Evolutionary conservation across 2,888 invertebrate species (phyloP).

Genomic region (Ecdyonurus torrentis): DNA sequence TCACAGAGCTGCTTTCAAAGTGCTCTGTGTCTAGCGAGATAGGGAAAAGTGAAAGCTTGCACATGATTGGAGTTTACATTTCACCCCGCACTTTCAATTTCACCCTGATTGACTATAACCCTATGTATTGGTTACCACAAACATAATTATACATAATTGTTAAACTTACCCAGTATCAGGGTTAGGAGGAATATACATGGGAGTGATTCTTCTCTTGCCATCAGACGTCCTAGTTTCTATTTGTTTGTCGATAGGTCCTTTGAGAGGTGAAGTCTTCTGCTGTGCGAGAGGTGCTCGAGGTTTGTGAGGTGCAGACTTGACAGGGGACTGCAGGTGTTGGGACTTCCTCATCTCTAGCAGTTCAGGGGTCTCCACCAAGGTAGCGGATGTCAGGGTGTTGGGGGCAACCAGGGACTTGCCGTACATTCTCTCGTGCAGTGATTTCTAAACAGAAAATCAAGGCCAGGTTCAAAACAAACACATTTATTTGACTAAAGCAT

Average conservation of each 20-base stretch:
- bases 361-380: constrained; percentile 50
- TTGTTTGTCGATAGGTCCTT: constrained; percentile 47
- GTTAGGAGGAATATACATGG: constrained; percentile 74
- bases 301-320: not conserved
- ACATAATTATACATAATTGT: no score
- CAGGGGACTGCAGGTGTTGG: constrained; percentile 24
- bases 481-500: no score
- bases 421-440: constrained; percentile 71
- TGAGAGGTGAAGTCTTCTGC: constrained; percentile 17
- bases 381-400: constrained; percentile 11
- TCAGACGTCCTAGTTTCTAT: constrained; percentile 88
- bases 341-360: constrained; percentile 36
- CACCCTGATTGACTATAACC: no score
- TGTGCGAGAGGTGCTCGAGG: not conserved
- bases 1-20: no score
- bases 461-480: no score
- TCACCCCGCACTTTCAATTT: no score
- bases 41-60: no score
- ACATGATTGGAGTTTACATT: no score
- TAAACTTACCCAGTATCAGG: constrained; percentile 18
- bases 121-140: no score
- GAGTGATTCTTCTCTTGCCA: constrained; percentile 90
- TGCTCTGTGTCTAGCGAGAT: no score
- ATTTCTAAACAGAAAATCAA: no score
- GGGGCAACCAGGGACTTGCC: constrained; percentile 47